Percentiles rank a stretch among this genome's conserved stretches.
Conservation (phyloP, 2,888 invertebrate genomes). For the Clanis bilineata region DNA sequence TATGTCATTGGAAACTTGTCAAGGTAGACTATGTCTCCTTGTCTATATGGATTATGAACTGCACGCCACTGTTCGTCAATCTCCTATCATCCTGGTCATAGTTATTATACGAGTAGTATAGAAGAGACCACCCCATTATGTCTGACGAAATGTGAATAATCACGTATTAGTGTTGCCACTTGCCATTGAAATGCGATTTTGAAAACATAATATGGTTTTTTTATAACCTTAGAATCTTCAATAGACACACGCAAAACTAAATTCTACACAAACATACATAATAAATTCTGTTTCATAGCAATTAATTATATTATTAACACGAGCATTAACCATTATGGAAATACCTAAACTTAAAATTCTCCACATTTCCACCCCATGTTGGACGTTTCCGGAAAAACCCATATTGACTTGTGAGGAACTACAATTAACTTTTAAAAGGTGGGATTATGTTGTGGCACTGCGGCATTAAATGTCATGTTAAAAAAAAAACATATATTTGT, state of each 20-base stretch:
- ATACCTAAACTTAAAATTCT: not conserved
- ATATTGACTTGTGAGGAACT: not conserved
- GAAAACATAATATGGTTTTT: no score
- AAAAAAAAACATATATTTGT: slow-evolving; percentile 38
- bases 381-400: not conserved
- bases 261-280: no score
- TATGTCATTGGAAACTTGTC: no score
- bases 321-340: no score
- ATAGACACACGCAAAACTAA: no score
- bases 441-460: slow-evolving; percentile 29
- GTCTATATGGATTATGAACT: no score
- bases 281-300: no score
- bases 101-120: not conserved
- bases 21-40: no score
- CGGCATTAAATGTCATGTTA: slow-evolving; percentile 41
- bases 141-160: not conserved
- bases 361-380: not conserved
- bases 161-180: not conserved
- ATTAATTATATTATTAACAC: no score
- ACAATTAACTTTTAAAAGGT: slow-evolving; percentile 15
- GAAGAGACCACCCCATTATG: not conserved
- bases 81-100: no score
- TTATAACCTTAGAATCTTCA: no score
- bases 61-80: no score
- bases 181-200: not conserved